phyloP scores from a whole-genome alignment of 2,797 vertebrate genomes.

The Hyperoplus immaculatus region DNA sequence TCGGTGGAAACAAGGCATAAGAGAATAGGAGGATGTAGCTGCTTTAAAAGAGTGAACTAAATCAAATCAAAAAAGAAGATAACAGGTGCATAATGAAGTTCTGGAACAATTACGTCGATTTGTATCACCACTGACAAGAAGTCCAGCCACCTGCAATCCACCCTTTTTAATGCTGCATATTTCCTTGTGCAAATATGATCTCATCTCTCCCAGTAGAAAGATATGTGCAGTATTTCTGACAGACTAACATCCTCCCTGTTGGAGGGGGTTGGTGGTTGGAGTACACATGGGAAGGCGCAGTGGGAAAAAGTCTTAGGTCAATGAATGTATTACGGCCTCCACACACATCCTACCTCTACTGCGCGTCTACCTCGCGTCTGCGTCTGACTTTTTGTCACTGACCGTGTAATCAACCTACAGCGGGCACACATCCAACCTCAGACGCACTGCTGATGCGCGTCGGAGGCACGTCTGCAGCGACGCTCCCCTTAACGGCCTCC shows the following conservation, averaged over 20 bases:
- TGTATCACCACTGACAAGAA: conserved; percentile 56
- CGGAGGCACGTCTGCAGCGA: too few relatives aligned
- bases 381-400: too few relatives aligned
- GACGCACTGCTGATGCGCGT: too few relatives aligned
- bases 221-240: conserved; percentile 57
- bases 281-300: conserved; percentile 53
- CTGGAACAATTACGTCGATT: conserved; percentile 57
- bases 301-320: conserved; percentile 76
- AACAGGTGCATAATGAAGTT: conserved; percentile 31
- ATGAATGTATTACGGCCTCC: conserved; percentile 62
- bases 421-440: too few relatives aligned
- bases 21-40: too few relatives aligned
- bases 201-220: conserved; percentile 62
- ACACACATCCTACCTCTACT: too few relatives aligned
- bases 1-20: too few relatives aligned
- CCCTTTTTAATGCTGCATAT: conserved; percentile 49
- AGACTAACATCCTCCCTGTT: conserved; percentile 60
- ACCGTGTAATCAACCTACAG: too few relatives aligned
- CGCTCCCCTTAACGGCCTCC: too few relatives aligned
- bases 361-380: too few relatives aligned
- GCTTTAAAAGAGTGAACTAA: too few relatives aligned
- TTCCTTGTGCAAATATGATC: conserved; percentile 62
- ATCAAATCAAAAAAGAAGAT: conserved; percentile 15
- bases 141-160: conserved; percentile 42
- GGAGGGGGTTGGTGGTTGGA: conserved; percentile 29